phyloP scores from a whole-genome alignment of 2,797 vertebrate species.

The Tympanoctomys barrerae region DNA sequence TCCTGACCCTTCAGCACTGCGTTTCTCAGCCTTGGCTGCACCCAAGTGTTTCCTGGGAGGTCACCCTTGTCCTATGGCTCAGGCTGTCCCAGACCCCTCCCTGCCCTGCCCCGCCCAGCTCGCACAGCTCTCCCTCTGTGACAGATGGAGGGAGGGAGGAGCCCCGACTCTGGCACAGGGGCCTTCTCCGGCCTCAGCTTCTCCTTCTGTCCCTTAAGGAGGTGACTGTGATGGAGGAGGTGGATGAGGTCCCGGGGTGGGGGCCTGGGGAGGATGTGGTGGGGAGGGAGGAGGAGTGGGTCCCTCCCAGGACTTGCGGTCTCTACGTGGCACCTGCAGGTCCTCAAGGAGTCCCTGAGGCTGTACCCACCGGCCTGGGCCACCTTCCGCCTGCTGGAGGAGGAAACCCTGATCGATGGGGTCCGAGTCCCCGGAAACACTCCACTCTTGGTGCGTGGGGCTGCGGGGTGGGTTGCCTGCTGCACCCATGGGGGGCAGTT shows the following conservation, averaged over 20 bases:
- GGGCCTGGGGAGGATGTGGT: neutral
- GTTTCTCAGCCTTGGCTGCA: neutral
- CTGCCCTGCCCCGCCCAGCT: rapidly evolving
- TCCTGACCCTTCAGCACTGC: neutral
- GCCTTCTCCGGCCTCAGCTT: neutral
- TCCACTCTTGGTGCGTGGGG: conserved; percentile 86
- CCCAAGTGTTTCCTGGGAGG: neutral
- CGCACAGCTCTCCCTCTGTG: neutral
- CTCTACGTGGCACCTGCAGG: conserved; percentile 84
- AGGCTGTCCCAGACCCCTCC: neutral
- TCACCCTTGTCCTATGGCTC: rapidly evolving
- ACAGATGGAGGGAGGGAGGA: neutral
- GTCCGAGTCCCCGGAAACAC: conserved; percentile 90
- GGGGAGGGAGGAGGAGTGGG: no score
- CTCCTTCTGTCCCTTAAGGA: neutral
- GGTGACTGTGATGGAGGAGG: neutral
- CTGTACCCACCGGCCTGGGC: conserved; percentile 92
- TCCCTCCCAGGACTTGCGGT: rapidly evolving
- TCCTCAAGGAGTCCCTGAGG: conserved; percentile 95
- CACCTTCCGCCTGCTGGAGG: conserved; percentile 89
- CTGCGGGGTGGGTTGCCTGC: neutral
- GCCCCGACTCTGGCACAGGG: neutral
- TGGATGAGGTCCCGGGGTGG: neutral
- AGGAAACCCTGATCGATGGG: conserved; percentile 89
- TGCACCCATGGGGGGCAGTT: rapidly evolving